Evolutionary conservation across 2,113 vertebrate species (phyloP), one percentile per base, ranked within the genome.

Genomic region (Mugil cephalus): DNA sequence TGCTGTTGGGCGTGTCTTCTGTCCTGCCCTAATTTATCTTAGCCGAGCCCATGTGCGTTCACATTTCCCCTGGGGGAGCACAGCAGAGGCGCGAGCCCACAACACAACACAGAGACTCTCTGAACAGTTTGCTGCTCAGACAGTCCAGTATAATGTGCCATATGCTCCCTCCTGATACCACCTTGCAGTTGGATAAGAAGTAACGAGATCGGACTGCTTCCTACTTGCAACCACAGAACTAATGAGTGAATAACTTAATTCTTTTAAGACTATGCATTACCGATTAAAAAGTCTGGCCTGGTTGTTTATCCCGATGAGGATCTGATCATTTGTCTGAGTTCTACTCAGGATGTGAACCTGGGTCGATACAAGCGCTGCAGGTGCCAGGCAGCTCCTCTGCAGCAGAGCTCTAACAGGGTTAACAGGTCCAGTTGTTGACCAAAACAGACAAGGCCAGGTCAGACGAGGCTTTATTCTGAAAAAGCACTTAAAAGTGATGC

Each of bases 11-110:
- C 85, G 83, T 91, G 91, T 80, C 69, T 68, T 84, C 84, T 80
- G 77, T 89, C 79, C 80, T 80, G 83, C 72, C 77, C 85, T 92
- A 91, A 93, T 94, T 92, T 87, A 93, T 93, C 91, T 91, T 83
- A 51, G 84, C 85, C 46, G 59, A 89, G 82, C 77, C 69, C 72
- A 54, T 62, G 80, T 80, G 77, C 58, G 84, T 85, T 89, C 64
- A 21, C 70, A 48, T 65, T 78, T 76, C 91, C 88, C 82, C 30
- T 43, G 43, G 83, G 83, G 59, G 46, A 50, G 24, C 62, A 52
- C 69, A 86, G 75, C 54, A 70, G 39, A 51, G 54, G 74, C 65
- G 45, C 64, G 52, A 85, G 35, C 45, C 42, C 64, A 71, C 79
- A 55, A 48, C 30, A 43, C 43, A 67, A 65, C 60, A 74, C 64